These are phyloP conservation scores for Anguilla pacifica DNA, from an alignment of 2,797 vertebrate genomes.

Conservation along the genomic window DNA sequence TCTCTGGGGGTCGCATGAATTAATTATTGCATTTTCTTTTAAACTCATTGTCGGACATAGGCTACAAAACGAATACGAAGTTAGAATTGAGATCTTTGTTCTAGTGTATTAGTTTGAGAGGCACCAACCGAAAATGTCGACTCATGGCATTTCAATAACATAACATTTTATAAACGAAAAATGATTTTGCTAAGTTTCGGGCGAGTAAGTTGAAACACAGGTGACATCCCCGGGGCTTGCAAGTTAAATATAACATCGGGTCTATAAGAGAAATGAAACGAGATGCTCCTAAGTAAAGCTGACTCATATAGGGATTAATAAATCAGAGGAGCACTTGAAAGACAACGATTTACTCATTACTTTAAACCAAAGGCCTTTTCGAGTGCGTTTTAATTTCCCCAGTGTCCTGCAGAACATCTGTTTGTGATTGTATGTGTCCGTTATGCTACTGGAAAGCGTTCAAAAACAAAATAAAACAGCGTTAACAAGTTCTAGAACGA, in stretches of 20 bases:
- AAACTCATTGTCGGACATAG: background rate
- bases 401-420: background rate
- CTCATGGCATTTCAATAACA: background rate
- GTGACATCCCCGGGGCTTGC: slow-evolving; percentile 28
- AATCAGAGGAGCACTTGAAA: slow-evolving; percentile 26
- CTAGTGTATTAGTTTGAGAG: background rate
- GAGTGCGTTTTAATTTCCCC: slow-evolving; percentile 6
- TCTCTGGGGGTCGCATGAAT: no score
- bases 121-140: background rate
- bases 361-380: slow-evolving; percentile 1
- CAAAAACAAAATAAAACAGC: background rate
- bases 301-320: slow-evolving; percentile 28
- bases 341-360: background rate
- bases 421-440: background rate
- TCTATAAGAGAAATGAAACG: slow-evolving; percentile 28
- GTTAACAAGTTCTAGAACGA: background rate
- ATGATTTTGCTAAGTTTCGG: slow-evolving; percentile 3
- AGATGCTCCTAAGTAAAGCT: slow-evolving; percentile 23
- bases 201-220: slow-evolving; percentile 20
- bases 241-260: slow-evolving; percentile 34
- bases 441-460: background rate
- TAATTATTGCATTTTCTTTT: background rate
- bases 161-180: background rate
- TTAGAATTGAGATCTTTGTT: background rate
- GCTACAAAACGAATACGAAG: background rate